These are phyloP conservation scores for Connochaetes taurinus DNA, from an alignment of 2,113 vertebrate species.

Conservation along the genomic window DNA sequence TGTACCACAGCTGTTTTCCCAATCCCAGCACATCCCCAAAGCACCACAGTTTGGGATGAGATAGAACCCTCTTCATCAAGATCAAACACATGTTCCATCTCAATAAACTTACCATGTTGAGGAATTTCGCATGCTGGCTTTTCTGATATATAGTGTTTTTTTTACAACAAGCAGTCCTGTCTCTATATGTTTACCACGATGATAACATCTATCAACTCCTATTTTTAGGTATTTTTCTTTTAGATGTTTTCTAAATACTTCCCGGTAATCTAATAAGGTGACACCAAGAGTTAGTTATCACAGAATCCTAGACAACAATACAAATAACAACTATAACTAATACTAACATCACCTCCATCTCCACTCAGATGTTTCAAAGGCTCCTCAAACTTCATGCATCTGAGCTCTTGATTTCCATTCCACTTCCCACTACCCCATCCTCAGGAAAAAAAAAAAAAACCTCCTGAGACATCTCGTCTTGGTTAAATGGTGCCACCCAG, in stretches of 20 bases:
- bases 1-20: conserved; percentile 40
- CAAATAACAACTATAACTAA: neutral
- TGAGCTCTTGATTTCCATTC: neutral
- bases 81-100: conserved; percentile 37
- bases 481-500: neutral
- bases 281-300: conserved; percentile 40
- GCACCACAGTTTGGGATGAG: neutral
- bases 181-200: conserved; percentile 13
- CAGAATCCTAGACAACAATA: neutral
- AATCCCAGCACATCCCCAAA: conserved; percentile 16
- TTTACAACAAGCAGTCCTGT: conserved; percentile 23
- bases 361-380: neutral
- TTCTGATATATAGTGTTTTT: conserved; percentile 36
- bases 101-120: conserved; percentile 45
- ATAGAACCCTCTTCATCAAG: neutral
- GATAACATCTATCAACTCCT: conserved; percentile 1
- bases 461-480: neutral
- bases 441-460: neutral
- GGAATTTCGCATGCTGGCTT: neutral
- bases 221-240: conserved; percentile 52
- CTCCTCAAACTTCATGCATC: neutral
- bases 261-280: conserved; percentile 2
- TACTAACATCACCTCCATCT: neutral
- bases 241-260: conserved; percentile 37
- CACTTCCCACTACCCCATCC: neutral